These are phyloP conservation scores for Pollicipes pollicipes DNA, from an alignment of 1,140 invertebrate genomes.

Conservation along the genomic window DNA sequence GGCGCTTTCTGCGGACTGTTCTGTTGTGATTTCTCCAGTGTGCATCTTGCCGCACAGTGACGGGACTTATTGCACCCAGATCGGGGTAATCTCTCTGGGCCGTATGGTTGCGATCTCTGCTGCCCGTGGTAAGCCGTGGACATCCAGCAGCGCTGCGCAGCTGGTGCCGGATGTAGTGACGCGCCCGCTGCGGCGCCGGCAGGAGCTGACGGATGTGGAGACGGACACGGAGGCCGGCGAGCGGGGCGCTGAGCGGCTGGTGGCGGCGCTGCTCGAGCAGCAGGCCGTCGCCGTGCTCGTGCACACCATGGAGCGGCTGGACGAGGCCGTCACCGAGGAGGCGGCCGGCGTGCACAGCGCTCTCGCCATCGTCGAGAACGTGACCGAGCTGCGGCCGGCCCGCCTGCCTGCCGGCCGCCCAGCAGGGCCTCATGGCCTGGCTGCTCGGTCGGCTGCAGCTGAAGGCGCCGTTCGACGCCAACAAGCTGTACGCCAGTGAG, in stretches of 20 bases:
- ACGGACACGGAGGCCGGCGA: constrained; percentile 76
- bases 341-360: constrained; percentile 91
- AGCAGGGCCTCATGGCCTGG: constrained; percentile 69
- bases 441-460: constrained; percentile 71
- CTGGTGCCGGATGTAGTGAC: no score
- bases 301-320: constrained; percentile 80
- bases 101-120: no score
- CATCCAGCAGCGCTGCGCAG: no score
- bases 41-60: no score
- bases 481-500: constrained; percentile 92
- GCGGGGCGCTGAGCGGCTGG: constrained; percentile 55
- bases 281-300: constrained; percentile 80
- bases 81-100: no score
- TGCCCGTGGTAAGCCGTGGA: no score
- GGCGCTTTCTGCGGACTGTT: no score
- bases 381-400: constrained; percentile 79
- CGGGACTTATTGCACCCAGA: no score
- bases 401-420: constrained; percentile 54
- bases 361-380: constrained; percentile 73
- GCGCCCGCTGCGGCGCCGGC: no score
- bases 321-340: constrained; percentile 88
- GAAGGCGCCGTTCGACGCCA: constrained; percentile 78
- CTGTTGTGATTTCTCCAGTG: no score
- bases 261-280: constrained; percentile 62
- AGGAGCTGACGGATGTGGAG: constrained; percentile 64